Percentiles rank a stretch among this genome's conserved stretches.
phyloP scores from a whole-genome alignment of 2,888 invertebrate genomes.

The Catocala sponsa region DNA sequence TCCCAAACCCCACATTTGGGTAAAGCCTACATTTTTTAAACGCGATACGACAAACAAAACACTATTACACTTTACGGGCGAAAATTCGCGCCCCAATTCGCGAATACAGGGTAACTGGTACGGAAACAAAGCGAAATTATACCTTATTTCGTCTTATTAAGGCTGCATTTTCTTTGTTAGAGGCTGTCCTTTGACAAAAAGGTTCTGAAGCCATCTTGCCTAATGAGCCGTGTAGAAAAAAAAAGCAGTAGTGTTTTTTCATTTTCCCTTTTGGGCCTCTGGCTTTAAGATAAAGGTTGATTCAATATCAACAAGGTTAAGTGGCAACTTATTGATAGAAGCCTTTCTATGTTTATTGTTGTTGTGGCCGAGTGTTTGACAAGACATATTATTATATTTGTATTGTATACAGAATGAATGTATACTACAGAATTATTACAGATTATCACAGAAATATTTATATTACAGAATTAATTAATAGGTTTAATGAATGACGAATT shows the following conservation, averaged over 20 bases:
- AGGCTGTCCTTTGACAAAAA: slow-evolving; percentile 62
- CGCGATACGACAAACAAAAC: slow-evolving; percentile 56
- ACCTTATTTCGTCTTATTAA: slow-evolving; percentile 29
- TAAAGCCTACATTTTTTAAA: slow-evolving; percentile 45
- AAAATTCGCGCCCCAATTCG: slow-evolving; percentile 61
- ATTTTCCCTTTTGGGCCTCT: slow-evolving; percentile 54
- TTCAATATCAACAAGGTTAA: slow-evolving; percentile 56
- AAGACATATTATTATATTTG: too few species aligned
- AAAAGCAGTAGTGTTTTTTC: slow-evolving; percentile 52
- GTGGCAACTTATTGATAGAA: slow-evolving; percentile 39
- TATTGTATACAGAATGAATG: too few species aligned
- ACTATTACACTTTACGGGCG: slow-evolving; percentile 59
- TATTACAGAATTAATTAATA: too few species aligned
- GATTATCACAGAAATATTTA: too few species aligned
- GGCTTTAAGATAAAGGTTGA: slow-evolving; percentile 58
- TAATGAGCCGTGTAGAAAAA: slow-evolving; percentile 64
- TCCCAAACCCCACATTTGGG: slow-evolving; percentile 22
- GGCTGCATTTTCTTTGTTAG: slow-evolving; percentile 40
- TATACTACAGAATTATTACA: too few species aligned
- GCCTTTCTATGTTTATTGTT: slow-evolving; percentile 20
- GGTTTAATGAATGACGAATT: too few species aligned
- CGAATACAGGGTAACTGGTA: slow-evolving; percentile 30
- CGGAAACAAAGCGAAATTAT: slow-evolving; percentile 25
- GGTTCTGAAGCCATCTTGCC: slow-evolving; percentile 59
- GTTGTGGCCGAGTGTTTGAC: background rate